These are phyloP conservation scores for Lonchura striata DNA, from an alignment of 2,113 vertebrate species.

Conservation along the genomic window DNA sequence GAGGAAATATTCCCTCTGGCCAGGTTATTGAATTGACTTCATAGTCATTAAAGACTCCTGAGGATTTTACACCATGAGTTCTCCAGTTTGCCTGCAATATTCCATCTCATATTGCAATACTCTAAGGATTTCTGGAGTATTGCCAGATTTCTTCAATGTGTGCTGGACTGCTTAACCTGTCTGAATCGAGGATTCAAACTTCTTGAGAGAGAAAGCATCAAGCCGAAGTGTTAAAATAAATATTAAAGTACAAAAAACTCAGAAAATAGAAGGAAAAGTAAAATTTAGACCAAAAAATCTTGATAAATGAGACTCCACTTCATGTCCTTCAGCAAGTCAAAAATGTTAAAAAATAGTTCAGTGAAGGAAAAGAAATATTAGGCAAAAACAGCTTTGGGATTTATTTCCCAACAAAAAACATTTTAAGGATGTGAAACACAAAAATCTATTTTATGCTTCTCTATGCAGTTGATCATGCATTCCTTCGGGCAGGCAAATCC, in stretches of 20 bases:
- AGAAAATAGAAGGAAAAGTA: neutral
- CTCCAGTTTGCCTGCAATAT: neutral
- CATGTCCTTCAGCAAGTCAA: neutral
- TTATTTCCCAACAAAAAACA: neutral
- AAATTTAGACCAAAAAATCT: neutral
- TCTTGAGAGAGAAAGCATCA: neutral
- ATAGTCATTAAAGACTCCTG: neutral
- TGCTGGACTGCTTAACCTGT: neutral
- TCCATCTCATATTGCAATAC: neutral
- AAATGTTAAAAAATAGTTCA: neutral
- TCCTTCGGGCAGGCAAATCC: slow-evolving; percentile 20
- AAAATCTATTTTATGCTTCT: slow-evolving; percentile 12
- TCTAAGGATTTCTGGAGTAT: neutral
- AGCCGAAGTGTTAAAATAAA: neutral
- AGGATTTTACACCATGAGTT: fast-evolving
- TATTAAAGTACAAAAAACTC: neutral
- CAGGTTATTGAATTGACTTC: neutral
- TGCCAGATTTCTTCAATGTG: neutral
- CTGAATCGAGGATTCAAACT: neutral
- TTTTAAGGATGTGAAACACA: slow-evolving; percentile 14
- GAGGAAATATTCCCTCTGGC: neutral
- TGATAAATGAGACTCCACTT: neutral
- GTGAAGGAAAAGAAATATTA: neutral
- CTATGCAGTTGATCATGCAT: neutral
- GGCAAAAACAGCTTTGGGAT: neutral